Conservation (phyloP, 2,113 vertebrate genomes). For the Zosterops pallidus region DNA sequence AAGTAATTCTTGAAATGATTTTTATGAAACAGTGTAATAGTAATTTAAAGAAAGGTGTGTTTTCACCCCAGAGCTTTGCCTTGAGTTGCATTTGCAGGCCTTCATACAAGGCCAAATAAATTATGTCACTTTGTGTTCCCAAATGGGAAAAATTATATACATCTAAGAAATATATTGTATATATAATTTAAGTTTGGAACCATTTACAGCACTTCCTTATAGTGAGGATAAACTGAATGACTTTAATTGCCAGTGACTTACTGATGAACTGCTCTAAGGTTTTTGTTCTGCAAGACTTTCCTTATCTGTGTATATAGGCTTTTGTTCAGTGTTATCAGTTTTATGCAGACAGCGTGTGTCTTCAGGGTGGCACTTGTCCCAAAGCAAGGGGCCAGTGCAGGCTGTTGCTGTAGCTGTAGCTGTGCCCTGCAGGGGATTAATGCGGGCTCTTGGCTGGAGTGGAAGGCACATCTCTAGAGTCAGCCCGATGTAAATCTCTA, state of each 20-base stretch:
- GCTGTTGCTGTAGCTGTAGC: neutral
- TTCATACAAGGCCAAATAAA: neutral
- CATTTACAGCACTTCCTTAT: neutral
- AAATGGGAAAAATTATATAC: neutral
- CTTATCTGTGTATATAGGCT: neutral
- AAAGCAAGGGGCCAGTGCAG: rapidly evolving
- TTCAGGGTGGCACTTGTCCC: neutral
- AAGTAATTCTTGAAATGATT: neutral
- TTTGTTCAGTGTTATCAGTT: neutral
- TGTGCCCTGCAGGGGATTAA: neutral
- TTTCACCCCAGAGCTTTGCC: neutral
- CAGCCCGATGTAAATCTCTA: neutral
- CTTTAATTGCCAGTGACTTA: neutral
- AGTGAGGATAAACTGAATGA: neutral
- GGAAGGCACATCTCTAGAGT: rapidly evolving
- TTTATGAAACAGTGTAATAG: neutral
- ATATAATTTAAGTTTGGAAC: neutral
- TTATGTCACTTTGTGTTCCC: neutral
- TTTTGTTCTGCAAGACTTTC: neutral
- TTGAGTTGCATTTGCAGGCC: neutral
- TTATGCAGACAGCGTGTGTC: neutral
- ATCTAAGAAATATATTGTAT: neutral
- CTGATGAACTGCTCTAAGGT: neutral
- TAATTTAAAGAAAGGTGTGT: neutral
- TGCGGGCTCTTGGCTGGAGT: rapidly evolving